A percentile compares a stretch with the other conserved stretches of the same genome.
Conservation (phyloP, 2,888 invertebrate species). For the Scaptomyza polygonia region DNA sequence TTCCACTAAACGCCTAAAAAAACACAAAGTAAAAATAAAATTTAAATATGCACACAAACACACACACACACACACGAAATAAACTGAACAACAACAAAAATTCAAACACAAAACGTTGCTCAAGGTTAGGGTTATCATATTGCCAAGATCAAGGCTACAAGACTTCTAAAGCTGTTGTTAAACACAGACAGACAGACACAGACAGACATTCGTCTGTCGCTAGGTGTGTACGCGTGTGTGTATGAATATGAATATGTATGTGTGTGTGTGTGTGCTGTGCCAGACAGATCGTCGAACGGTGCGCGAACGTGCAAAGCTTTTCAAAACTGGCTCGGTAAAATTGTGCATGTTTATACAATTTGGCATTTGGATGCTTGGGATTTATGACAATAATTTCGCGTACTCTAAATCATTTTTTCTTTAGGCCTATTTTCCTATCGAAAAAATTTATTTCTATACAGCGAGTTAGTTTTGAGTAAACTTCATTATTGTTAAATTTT, state of each 20-base stretch:
- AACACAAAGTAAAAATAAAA: constrained; percentile 54
- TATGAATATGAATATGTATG: too few relatives aligned
- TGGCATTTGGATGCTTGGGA: constrained; percentile 30
- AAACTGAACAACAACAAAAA: constrained; percentile 38
- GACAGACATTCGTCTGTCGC: constrained; percentile 65
- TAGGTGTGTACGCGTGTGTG: constrained; percentile 37
- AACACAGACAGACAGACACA: constrained; percentile 53
- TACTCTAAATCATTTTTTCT: neutral
- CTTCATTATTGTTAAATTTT: too few relatives aligned
- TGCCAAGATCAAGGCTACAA: constrained; percentile 81
- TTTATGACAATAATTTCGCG: constrained; percentile 21
- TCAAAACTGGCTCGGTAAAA: constrained; percentile 50
- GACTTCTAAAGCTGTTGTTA: constrained; percentile 53
- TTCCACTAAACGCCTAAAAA: constrained; percentile 56
- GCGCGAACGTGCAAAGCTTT: constrained; percentile 50
- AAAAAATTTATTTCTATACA: too few relatives aligned
- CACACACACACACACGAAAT: constrained; percentile 22
- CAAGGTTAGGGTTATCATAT: constrained; percentile 83
- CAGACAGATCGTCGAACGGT: constrained; percentile 74
- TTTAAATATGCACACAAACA: constrained; percentile 61
- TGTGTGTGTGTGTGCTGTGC: constrained; percentile 35
- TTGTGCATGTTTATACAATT: constrained; percentile 22
- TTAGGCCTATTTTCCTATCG: neutral
- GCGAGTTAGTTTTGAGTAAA: too few relatives aligned
- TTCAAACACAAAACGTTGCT: constrained; percentile 73